These are phyloP conservation scores for Hecatera dysodea DNA, from an alignment of 2,888 invertebrate species.

Conservation along the genomic window DNA sequence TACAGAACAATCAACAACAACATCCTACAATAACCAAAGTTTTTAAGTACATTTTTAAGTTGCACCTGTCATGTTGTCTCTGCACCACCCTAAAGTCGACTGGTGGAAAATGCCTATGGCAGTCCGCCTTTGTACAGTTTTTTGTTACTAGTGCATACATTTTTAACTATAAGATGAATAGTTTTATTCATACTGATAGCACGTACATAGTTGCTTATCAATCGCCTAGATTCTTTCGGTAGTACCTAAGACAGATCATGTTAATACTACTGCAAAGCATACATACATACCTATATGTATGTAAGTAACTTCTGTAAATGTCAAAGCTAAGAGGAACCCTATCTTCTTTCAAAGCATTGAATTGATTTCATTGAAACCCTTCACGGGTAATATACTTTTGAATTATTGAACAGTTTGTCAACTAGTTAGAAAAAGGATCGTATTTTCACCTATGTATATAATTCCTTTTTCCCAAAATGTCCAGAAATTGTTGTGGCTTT, in stretches of 20 bases:
- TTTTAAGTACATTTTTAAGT: too few species aligned
- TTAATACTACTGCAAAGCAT: background rate
- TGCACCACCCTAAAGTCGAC: too few species aligned
- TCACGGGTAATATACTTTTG: background rate
- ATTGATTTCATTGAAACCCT: constrained; percentile 8
- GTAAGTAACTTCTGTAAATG: too few species aligned
- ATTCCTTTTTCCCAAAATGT: background rate
- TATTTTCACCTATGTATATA: background rate
- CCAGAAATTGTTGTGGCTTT: background rate
- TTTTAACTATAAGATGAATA: too few species aligned
- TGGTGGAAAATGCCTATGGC: too few species aligned
- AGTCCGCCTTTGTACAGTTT: too few species aligned
- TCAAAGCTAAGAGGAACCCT: background rate
- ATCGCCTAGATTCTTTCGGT: background rate
- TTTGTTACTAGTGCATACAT: too few species aligned
- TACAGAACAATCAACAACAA: too few species aligned
- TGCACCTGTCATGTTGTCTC: too few species aligned
- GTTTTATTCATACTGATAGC: background rate
- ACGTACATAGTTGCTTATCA: background rate
- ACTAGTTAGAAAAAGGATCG: background rate
- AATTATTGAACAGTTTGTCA: constrained; percentile 16
- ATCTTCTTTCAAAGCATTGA: constrained; percentile 19
- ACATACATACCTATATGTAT: too few species aligned
- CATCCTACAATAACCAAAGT: too few species aligned
- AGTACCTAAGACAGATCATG: too few species aligned